Conservation (phyloP, 1,140 invertebrate genomes). For the Zaprionus ornatus region DNA sequence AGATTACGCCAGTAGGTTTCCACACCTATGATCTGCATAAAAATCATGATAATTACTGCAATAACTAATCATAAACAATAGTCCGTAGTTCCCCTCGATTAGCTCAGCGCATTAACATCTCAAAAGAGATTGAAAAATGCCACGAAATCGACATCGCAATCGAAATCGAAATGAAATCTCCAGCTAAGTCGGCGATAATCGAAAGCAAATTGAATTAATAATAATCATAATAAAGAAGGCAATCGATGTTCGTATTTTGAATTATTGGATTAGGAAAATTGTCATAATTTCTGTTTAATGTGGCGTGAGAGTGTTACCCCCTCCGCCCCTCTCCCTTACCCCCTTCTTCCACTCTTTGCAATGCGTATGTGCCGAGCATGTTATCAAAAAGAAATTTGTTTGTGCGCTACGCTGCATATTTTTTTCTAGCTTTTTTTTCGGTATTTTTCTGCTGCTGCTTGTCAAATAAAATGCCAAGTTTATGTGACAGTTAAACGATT, state of each 20-base stretch:
- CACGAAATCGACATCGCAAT: neutral
- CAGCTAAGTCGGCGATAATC: conserved; percentile 64
- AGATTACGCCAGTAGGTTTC: neutral
- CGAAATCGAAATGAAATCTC: conserved; percentile 34
- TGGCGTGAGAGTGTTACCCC: conserved; percentile 43
- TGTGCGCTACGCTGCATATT: conserved; percentile 3
- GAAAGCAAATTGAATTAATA: conserved; percentile 79
- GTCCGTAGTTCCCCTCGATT: conserved; percentile 60
- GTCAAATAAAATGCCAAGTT: conserved; percentile 80
- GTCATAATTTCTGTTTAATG: conserved; percentile 79
- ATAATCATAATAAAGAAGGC: conserved; percentile 33
- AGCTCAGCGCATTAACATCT: conserved; percentile 66
- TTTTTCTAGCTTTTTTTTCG: conserved; percentile 13
- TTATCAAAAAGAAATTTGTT: conserved; percentile 74
- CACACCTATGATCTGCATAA: conserved; percentile 29
- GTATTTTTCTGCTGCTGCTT: conserved; percentile 60
- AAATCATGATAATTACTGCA: conserved; percentile 59
- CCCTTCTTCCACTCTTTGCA: neutral
- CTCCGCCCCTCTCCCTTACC: neutral
- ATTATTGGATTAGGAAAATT: conserved; percentile 72
- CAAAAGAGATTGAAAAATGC: conserved; percentile 28
- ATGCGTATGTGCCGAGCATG: conserved; percentile 40
- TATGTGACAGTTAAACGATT: conserved; percentile 81
- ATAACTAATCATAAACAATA: conserved; percentile 47
- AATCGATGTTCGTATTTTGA: conserved; percentile 69